Percentiles rank a stretch among this genome's conserved stretches.
These are phyloP conservation scores for Polydesmus complanatus DNA, from an alignment of 2,888 invertebrate species.

Conservation along the genomic window DNA sequence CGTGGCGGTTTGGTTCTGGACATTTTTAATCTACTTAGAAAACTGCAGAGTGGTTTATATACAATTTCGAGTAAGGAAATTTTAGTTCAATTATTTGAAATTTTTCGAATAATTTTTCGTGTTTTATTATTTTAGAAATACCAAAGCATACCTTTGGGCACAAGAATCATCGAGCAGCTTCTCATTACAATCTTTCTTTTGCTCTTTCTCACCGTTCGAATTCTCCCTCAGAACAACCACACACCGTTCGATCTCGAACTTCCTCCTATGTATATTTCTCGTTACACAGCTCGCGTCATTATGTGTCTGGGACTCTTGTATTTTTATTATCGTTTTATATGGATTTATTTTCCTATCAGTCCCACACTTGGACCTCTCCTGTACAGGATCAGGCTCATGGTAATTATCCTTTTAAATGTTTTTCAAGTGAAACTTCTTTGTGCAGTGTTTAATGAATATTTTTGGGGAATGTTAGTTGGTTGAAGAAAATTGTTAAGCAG, in stretches of 20 bases:
- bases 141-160: constrained; percentile 23
- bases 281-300: constrained; percentile 29
- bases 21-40: constrained; percentile 19
- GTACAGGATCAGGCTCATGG: constrained; percentile 34
- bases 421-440: too few species aligned
- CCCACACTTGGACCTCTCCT: constrained; percentile 36
- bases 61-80: constrained; percentile 20
- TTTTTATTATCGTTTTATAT: constrained; percentile 36
- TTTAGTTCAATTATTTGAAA: neutral
- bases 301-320: constrained; percentile 33
- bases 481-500: too few species aligned
- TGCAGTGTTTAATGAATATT: too few species aligned
- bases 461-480: too few species aligned
- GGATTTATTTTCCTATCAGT: constrained; percentile 35
- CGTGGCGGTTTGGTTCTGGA: constrained; percentile 26
- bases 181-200: constrained; percentile 25
- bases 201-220: constrained; percentile 26
- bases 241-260: constrained; percentile 10
- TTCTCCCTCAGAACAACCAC: constrained; percentile 21
- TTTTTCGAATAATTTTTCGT: constrained; percentile 4
- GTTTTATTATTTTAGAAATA: constrained; percentile 22
- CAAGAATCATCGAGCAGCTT: constrained; percentile 24
- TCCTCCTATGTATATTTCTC: constrained; percentile 17
- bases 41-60: constrained; percentile 21
- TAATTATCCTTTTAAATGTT: constrained; percentile 16